Evolutionary conservation across 2,888 invertebrate genomes (phyloP).

Genomic region (Pecten maximus): DNA sequence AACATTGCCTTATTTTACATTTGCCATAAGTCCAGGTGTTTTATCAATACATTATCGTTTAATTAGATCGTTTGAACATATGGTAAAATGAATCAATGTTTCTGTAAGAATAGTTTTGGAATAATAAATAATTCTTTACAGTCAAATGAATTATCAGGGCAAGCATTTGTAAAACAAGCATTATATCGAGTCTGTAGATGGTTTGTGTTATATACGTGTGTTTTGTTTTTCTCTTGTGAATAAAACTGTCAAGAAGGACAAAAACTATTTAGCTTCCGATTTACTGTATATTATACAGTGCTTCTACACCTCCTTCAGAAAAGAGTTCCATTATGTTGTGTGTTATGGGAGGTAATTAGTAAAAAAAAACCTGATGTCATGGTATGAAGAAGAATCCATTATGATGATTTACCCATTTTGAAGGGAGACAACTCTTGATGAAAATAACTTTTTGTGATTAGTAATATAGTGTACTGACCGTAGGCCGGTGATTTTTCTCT

Average conservation of each 20-base stretch:
- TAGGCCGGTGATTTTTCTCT: too few relatives aligned
- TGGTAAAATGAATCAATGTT: conserved; percentile 24
- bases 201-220: not conserved
- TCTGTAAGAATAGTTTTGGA: conserved; percentile 4
- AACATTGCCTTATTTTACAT: conserved; percentile 24
- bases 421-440: conserved; percentile 4
- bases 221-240: not conserved
- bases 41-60: conserved; percentile 8
- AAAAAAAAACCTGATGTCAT: too few relatives aligned
- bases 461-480: too few relatives aligned
- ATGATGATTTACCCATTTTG: not conserved
- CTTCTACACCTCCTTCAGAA: not conserved
- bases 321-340: not conserved
- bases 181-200: not conserved
- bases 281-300: not conserved
- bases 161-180: not conserved
- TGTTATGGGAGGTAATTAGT: too few relatives aligned
- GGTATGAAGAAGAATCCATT: too few relatives aligned
- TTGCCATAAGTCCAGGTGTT: conserved; percentile 20
- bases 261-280: not conserved
- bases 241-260: not conserved
- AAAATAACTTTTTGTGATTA: too few relatives aligned
- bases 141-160: not conserved
- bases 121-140: conserved; percentile 15
- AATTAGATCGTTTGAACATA: conserved; percentile 22